Percentiles rank a stretch among this genome's conserved stretches.
phyloP scores from a whole-genome alignment of 2,888 invertebrate species.

The Zonitis immaculata region DNA sequence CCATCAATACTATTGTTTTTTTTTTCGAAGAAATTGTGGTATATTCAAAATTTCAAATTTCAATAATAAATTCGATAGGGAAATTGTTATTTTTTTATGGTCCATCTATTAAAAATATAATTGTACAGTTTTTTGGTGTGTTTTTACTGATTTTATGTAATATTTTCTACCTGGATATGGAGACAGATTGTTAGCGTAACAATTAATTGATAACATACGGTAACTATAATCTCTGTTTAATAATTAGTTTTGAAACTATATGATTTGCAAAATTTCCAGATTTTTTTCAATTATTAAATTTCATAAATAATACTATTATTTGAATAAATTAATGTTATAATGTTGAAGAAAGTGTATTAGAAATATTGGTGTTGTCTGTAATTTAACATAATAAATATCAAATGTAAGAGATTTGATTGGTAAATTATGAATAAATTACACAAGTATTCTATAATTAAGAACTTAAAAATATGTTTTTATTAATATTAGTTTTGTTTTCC shows the following conservation, averaged over 20 bases:
- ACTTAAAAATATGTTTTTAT: no score
- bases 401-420: constrained; percentile 11
- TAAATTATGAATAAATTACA: background rate
- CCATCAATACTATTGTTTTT: no score
- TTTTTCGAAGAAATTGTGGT: no score
- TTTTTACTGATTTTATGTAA: background rate
- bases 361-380: constrained; percentile 9
- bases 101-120: no score
- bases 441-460: background rate
- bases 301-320: background rate
- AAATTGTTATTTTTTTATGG: no score
- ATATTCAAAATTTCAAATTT: no score
- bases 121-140: background rate
- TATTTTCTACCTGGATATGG: constrained; percentile 14
- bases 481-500: background rate
- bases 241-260: background rate
- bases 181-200: constrained; percentile 26
- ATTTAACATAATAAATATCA: constrained; percentile 14
- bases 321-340: background rate
- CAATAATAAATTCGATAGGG: no score
- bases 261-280: background rate
- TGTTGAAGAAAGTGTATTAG: background rate
- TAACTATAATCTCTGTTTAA: constrained; percentile 11
- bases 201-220: constrained; percentile 26
- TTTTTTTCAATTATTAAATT: background rate